A percentile compares a stretch with the other conserved stretches of the same genome.
Conservation (phyloP, 2,888 invertebrate genomes). For the Thecocarcelia acutangulata region DNA sequence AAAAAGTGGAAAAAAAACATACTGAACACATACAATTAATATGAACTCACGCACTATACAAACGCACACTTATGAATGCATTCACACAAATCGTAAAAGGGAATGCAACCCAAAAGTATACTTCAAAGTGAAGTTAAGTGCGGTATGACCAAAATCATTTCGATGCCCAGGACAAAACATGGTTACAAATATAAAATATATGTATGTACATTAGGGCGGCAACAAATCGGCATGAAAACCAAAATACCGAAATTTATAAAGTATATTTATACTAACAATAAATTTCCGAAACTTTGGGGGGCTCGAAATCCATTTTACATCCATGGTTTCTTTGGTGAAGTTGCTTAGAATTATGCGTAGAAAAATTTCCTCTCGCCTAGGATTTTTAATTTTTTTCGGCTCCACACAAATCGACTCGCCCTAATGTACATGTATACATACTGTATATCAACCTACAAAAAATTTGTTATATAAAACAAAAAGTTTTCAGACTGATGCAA, state of each 20-base stretch:
- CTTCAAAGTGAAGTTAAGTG: conserved; percentile 70
- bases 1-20: conserved; percentile 1
- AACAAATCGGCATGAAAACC: too few relatives aligned
- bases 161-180: conserved; percentile 49
- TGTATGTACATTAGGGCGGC: too few relatives aligned
- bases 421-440: too few relatives aligned
- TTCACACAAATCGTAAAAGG: conserved; percentile 47
- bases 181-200: conserved; percentile 1
- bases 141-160: conserved; percentile 66
- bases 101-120: conserved; percentile 66
- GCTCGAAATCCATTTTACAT: too few relatives aligned
- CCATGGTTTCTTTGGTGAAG: too few relatives aligned
- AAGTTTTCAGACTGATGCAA: neutral
- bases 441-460: neutral
- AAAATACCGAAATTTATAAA: too few relatives aligned
- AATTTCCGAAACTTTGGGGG: too few relatives aligned
- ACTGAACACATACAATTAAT: conserved; percentile 8
- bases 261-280: too few relatives aligned
- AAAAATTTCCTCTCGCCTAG: too few relatives aligned
- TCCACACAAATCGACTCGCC: too few relatives aligned
- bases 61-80: conserved; percentile 11
- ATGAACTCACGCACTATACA: neutral
- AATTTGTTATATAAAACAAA: neutral
- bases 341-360: too few relatives aligned
- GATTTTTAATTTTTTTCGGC: too few relatives aligned